Conservation (phyloP, 2,113 vertebrate species). For the Tympanuchus pallidicinctus region DNA sequence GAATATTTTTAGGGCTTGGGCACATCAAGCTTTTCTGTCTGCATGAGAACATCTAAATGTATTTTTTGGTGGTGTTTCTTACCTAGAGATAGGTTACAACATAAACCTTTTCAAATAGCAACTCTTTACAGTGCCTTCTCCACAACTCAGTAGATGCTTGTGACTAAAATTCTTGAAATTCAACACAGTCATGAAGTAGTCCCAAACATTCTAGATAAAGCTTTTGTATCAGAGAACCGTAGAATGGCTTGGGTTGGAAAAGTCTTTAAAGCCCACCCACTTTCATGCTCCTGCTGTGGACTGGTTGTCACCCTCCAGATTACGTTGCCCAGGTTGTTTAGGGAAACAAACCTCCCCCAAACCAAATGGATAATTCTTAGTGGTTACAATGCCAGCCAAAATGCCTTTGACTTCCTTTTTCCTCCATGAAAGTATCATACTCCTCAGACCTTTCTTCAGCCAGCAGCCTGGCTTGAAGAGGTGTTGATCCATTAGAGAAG, state of each 20-base stretch:
- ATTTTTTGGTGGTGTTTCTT: not conserved
- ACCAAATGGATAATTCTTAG: not conserved
- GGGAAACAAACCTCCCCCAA: not conserved
- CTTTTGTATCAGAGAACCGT: not conserved
- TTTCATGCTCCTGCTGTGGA: not conserved
- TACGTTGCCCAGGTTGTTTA: not conserved
- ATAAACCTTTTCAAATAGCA: not conserved
- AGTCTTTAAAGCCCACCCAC: not conserved
- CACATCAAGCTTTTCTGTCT: not conserved
- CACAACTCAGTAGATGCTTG: not conserved
- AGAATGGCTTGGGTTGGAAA: not conserved
- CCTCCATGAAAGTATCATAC: not conserved
- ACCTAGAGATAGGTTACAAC: not conserved
- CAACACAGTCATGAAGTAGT: not conserved
- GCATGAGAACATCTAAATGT: not conserved
- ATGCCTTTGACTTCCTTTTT: not conserved
- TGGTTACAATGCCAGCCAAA: not conserved
- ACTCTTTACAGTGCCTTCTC: not conserved
- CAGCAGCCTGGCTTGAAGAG: not conserved
- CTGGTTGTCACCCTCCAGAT: no score
- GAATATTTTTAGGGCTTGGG: constrained; percentile 7
- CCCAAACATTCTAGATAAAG: not conserved
- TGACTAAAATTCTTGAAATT: not conserved
- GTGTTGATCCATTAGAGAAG: not conserved
- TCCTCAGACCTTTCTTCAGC: not conserved